Evolutionary conservation across 2,797 vertebrate species (phyloP).

Genomic region (Bradypus variegatus): DNA sequence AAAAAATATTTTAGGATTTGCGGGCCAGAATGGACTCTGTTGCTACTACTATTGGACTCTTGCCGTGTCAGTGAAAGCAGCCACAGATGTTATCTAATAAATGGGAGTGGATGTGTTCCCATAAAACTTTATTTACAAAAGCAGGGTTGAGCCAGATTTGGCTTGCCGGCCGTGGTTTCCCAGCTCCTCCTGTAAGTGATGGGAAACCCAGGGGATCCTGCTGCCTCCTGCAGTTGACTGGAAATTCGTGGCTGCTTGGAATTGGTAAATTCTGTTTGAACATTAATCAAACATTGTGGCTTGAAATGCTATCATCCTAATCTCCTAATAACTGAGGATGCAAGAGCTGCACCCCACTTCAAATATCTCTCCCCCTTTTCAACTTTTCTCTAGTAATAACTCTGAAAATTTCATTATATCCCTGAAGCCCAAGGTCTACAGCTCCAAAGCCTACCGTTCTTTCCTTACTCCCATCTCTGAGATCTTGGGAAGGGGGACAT

Average conservation of each 20-base stretch:
- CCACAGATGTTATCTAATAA: neutral
- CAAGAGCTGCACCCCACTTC: neutral
- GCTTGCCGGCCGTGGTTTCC: neutral
- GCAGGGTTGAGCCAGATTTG: neutral
- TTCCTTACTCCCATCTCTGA: neutral
- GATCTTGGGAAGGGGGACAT: neutral
- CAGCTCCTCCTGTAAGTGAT: neutral
- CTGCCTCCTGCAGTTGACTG: neutral
- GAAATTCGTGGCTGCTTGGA: neutral
- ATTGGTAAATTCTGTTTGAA: neutral
- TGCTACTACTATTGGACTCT: neutral
- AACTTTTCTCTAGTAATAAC: neutral
- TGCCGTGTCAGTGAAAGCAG: neutral
- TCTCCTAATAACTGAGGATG: neutral
- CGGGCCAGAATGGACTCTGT: neutral
- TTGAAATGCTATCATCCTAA: neutral
- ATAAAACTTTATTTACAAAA: neutral
- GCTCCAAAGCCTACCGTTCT: neutral
- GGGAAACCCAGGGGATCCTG: neutral
- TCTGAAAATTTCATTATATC: neutral
- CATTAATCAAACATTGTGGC: neutral
- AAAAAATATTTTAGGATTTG: neutral
- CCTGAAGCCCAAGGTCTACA: neutral
- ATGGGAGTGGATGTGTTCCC: neutral
- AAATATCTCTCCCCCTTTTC: neutral